Evolutionary conservation across 92 coral and sea anemone species (phyloP), one percentile per base, ranked within the genome.

Genomic region (Epizoanthus rinbou): DNA sequence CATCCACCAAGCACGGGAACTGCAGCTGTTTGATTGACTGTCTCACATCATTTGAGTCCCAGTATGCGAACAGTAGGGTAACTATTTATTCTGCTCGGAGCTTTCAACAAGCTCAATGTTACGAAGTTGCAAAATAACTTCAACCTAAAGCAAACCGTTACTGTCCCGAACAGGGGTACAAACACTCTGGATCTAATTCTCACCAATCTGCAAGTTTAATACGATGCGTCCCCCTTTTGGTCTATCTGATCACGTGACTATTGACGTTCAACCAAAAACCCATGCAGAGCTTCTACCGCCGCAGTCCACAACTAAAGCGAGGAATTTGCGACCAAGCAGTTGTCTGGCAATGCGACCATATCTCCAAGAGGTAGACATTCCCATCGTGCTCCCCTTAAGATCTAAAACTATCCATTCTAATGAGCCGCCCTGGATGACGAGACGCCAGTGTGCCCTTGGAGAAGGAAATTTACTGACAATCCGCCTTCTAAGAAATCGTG

Each of bases 371-470:
- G 87, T 89, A 9, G 81, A 82, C 41, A 54, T 89, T 19, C 37
- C 83, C 37, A 57, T 39, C 80, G 56, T 85, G 0, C 89, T 70
- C 5, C 94, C 91, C 66, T 31, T 85, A 43, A 83, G 45, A 67
- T 17, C 82, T 47, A 90, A 91, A 72, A 31, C 86, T 56, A 81
- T 85, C 64, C 86, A 85, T 59, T 57, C 89, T 17, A 92, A 68
- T 22, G 89, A 92, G 23, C 90, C 89, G 52, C 91, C 95, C 25
- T 92, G 95, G 91, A 73, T 85, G 21, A 89, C 83, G 53, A 35
- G 68, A 39, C 90, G 89, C 23, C 95, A 91, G 62, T 79, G 81
- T 56, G 89, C 92, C 4, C 90, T 91, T 52, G 66, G 67, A 17
- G 54, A 83, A 78, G 83, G 66, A 17, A 81, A 74, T 43, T 69